A percentile compares a stretch with the other conserved stretches of the same genome.
Conservation (phyloP, 1,140 invertebrate species). For the Colletes gigas region DNA sequence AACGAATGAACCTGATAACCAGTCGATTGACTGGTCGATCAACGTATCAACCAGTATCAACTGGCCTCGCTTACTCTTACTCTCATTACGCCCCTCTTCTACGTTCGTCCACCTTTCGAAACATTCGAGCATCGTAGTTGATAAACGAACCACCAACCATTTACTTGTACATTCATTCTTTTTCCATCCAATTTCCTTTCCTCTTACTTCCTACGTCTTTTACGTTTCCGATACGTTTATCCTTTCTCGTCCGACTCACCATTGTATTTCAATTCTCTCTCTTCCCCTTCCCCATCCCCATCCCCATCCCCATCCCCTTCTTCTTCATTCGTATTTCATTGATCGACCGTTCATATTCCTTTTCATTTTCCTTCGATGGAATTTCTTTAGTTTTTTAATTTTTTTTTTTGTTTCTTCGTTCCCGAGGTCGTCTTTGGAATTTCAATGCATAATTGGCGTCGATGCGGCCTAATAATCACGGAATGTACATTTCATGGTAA, state of each 20-base stretch:
- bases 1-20: background rate
- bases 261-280: background rate
- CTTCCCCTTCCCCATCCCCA: background rate
- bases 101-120: background rate
- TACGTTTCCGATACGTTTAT: background rate
- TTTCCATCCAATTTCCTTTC: background rate
- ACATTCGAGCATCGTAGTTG: background rate
- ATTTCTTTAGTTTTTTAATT: background rate
- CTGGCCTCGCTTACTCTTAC: background rate
- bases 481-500: slow-evolving; percentile 32
- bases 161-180: background rate
- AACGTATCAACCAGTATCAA: background rate
- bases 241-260: slow-evolving; percentile 6
- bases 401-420: background rate
- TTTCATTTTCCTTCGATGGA: background rate
- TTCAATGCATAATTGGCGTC: slow-evolving; percentile 27
- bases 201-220: too few relatives aligned
- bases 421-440: slow-evolving; percentile 39
- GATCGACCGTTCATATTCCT: background rate
- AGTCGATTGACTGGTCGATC: slow-evolving; percentile 7
- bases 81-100: slow-evolving; percentile 3
- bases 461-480: slow-evolving; percentile 43
- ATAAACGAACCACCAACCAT: background rate
- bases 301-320: too few relatives aligned
- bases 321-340: background rate